A percentile compares a stretch with the other conserved stretches of the same genome.
These are phyloP conservation scores for Sycophila texana DNA, from an alignment of 2,888 invertebrate species.

Conservation along the genomic window DNA sequence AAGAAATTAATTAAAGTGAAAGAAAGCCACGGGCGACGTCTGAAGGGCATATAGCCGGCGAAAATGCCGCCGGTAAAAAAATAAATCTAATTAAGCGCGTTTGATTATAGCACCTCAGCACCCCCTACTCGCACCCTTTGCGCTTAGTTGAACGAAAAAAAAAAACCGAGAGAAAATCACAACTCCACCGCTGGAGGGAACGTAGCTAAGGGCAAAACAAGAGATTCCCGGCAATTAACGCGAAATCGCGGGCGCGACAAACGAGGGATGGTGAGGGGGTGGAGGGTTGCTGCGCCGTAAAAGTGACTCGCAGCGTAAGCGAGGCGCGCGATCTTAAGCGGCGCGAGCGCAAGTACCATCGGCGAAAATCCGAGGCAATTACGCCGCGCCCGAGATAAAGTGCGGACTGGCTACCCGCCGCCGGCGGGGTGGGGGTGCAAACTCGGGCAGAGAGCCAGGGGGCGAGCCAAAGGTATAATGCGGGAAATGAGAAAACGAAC, in stretches of 20 bases:
- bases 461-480: not conserved
- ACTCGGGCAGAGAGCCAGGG: not conserved
- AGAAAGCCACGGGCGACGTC: not conserved
- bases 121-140: no score
- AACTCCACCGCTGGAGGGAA: not conserved
- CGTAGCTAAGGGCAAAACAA: no score
- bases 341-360: not conserved
- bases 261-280: not conserved
- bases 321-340: not conserved
- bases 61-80: not conserved
- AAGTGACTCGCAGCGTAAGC: slow-evolving; percentile 11
- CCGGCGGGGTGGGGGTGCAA: not conserved
- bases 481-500: not conserved
- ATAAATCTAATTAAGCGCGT: slow-evolving; percentile 37
- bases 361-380: slow-evolving; percentile 49
- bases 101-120: not conserved
- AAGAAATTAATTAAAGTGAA: slow-evolving; percentile 33
- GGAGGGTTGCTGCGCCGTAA: not conserved
- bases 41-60: not conserved
- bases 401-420: not conserved
- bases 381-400: slow-evolving; percentile 17
- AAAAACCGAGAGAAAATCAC: not conserved
- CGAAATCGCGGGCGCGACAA: slow-evolving; percentile 23
- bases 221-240: slow-evolving; percentile 19
- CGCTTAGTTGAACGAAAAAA: not conserved